Evolutionary conservation across 1,140 invertebrate genomes (phyloP).

Genomic region (Drosophila sproati): DNA sequence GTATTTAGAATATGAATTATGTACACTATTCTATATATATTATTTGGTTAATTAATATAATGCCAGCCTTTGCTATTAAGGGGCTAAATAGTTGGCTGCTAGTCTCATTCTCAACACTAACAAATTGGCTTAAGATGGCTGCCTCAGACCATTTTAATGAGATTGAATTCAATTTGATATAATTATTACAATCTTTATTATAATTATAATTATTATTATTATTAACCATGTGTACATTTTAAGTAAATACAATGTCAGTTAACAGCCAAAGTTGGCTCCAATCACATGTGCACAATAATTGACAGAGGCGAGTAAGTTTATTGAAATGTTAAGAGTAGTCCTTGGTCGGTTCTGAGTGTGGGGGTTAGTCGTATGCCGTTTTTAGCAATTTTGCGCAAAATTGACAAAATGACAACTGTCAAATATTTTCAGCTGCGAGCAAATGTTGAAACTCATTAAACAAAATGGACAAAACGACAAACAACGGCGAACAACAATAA

Average conservation of each 20-base stretch:
- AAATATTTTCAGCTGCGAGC: slow-evolving; percentile 73
- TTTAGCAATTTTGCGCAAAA: slow-evolving; percentile 45
- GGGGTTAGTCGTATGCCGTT: slow-evolving; percentile 3
- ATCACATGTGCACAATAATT: background rate
- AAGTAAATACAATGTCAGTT: no score
- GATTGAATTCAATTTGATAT: no score
- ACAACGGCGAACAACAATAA: slow-evolving; percentile 31
- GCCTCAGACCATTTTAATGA: background rate
- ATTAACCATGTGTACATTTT: no score
- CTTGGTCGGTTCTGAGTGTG: background rate
- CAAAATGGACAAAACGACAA: slow-evolving; percentile 53
- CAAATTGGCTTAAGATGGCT: slow-evolving; percentile 4
- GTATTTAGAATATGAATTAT: no score
- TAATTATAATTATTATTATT: no score
- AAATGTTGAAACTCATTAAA: slow-evolving; percentile 79
- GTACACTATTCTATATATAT: no score
- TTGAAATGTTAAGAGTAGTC: slow-evolving; percentile 15
- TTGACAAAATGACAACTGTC: slow-evolving; percentile 76
- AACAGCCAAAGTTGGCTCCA: background rate
- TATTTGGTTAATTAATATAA: no score
- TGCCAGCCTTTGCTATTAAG: no score
- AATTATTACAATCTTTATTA: no score
- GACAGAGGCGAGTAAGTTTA: slow-evolving; percentile 3
- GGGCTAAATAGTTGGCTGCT: no score
- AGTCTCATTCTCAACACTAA: no score